phyloP scores from a whole-genome alignment of 2,113 vertebrate species.

The Sturnira hondurensis region DNA sequence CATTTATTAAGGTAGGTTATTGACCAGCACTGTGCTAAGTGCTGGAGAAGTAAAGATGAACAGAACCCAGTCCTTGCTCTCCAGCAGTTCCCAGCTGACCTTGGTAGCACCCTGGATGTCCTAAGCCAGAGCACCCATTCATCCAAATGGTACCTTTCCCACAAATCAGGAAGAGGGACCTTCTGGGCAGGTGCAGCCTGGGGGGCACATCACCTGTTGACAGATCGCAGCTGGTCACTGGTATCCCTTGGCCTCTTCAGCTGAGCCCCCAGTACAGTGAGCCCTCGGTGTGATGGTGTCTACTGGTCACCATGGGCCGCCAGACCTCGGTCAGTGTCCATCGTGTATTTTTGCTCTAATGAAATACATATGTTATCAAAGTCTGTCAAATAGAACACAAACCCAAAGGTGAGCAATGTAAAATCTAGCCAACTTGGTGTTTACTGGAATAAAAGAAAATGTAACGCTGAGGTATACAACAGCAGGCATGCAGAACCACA shows the following conservation, averaged over 20 bases:
- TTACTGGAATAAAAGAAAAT: not conserved
- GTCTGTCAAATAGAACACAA: not conserved
- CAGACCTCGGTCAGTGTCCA: not conserved
- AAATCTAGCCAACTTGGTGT: not conserved
- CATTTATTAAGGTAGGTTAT: not conserved
- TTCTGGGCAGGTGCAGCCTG: not conserved
- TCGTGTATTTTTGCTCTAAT: not conserved
- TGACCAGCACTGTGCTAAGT: not conserved
- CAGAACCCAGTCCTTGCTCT: not conserved
- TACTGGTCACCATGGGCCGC: not conserved
- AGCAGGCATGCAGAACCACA: not conserved
- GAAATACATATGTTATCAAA: not conserved
- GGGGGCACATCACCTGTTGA: not conserved
- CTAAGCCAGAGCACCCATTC: not conserved
- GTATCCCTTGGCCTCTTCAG: not conserved
- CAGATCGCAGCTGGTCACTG: not conserved
- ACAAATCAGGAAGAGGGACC: not conserved
- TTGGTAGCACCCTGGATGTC: not conserved
- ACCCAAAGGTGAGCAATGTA: not conserved
- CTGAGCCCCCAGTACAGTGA: not conserved
- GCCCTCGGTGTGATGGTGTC: not conserved
- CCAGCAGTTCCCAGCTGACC: not conserved
- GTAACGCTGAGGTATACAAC: not conserved
- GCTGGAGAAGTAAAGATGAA: not conserved
- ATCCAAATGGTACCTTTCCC: not conserved